Conservation (phyloP, 2,797 vertebrate genomes). For the Oreochromis mossambicus region DNA sequence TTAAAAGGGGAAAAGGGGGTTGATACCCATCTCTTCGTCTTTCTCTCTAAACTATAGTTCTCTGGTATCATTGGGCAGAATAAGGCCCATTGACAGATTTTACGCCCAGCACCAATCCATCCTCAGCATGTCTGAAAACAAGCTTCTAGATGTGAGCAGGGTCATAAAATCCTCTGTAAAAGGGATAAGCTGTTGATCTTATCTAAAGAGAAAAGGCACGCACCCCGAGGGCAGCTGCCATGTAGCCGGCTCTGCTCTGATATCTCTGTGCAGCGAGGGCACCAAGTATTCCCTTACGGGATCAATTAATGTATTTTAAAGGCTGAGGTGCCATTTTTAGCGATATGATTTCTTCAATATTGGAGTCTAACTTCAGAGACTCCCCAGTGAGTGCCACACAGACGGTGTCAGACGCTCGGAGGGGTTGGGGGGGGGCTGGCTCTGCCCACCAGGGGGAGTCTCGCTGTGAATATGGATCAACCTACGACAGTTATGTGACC, state of each 20-base stretch:
- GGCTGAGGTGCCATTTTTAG: not conserved
- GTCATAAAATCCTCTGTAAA: not conserved
- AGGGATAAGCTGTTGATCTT: not conserved
- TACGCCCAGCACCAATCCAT: not conserved
- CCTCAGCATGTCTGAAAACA: not conserved
- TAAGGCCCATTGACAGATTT: not conserved
- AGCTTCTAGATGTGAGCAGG: not conserved
- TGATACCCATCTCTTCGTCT: not conserved
- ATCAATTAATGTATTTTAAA: slow-evolving; percentile 2
- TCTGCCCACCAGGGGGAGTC: not conserved
- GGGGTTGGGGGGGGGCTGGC: not conserved
- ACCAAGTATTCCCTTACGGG: not conserved
- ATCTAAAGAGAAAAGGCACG: not conserved
- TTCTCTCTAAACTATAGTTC: not conserved
- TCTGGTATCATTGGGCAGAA: not conserved
- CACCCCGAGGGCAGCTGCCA: not conserved
- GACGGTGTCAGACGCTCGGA: not conserved
- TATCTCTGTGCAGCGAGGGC: not conserved
- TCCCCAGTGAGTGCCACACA: not conserved
- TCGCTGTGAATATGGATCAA: not conserved
- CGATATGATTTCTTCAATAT: not conserved
- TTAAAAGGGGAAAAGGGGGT: not conserved
- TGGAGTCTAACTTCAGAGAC: not conserved
- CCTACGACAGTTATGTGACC: not conserved
- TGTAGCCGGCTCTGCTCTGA: not conserved